Evolutionary conservation across 2,888 invertebrate species (phyloP), one percentile per base, ranked within the genome.

Genomic region (Pherbina coryleti): DNA sequence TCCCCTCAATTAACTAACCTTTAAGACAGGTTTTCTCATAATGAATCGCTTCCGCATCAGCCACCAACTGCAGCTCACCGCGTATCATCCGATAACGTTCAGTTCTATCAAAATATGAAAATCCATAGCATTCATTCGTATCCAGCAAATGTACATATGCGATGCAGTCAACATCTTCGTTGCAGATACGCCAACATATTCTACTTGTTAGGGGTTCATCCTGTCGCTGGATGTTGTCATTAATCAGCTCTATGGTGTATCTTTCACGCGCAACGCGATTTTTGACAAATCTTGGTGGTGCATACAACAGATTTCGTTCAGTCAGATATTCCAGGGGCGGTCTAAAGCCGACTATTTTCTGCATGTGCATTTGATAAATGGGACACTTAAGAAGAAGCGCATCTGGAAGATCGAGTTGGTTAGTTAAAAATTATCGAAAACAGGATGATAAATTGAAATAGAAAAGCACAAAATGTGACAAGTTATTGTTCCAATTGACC

Each of bases 331-430:
- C 86, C 9, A 84, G 66, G 1, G 88, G 84, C 5, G 90, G 90
- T 2, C 90, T 88, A 83, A 87, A 89, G 8, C 90, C 90, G 19
- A 90, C 85, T 71, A 89, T 88, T 81, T 90, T 90, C 82, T 89
- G 88, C 80, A 90, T 84, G 80, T 88, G 88, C 84, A 89, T 80
- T 84, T 89, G 88, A 78, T 89, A 86, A 72, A 88, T 79, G 9
- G 90, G 89, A 80, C 90, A 90, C 82, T 89, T 86, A 75, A 89
- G 86, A 57, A 88, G 83, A 71, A 89, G 78, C 34, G 85, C 85
- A 84, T 82, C 87, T 86, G 77, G n/a, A 78, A 78, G 70, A 14
- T 28, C 34, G n/a, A 31, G 14, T 17, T 8, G 8, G 31, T 4
- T 19, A 60, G 62, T 62, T 17, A 17, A 22, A 25, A 57, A 22